Percentiles rank a stretch among this genome's conserved stretches.
Evolutionary conservation across 2,888 invertebrate species (phyloP).

Genomic region (Apeira syringaria): DNA sequence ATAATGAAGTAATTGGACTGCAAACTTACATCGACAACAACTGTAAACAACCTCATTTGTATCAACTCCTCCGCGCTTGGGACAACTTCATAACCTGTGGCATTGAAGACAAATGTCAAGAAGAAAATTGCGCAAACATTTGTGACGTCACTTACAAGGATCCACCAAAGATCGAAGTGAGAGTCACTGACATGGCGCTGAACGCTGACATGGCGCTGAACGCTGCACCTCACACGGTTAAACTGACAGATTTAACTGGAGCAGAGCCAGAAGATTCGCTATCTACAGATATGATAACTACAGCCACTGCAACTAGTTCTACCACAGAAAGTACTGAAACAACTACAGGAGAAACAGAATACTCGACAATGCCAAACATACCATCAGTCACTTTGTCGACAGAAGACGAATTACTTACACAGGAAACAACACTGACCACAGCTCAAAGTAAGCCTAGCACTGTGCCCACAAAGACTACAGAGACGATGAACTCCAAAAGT

Average conservation of each 20-base stretch:
- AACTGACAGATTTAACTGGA: neutral
- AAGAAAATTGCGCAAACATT: conserved; percentile 47
- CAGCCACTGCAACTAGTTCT: neutral
- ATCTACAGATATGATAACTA: neutral
- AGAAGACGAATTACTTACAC: neutral
- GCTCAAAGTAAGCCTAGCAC: conserved; percentile 1
- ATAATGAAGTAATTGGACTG: conserved; percentile 54
- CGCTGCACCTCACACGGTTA: neutral
- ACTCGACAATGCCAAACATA: neutral
- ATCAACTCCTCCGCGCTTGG: conserved; percentile 61
- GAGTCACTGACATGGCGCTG: neutral
- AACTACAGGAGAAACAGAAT: neutral
- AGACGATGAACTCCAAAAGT: neutral
- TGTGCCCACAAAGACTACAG: neutral
- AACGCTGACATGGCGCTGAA: neutral
- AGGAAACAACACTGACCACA: conserved; percentile 14
- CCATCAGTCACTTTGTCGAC: neutral
- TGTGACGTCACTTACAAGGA: conserved; percentile 63
- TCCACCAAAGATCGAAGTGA: neutral
- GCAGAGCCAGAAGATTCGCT: no score
- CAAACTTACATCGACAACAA: conserved; percentile 66
- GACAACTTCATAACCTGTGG: conserved; percentile 60
- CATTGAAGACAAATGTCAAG: conserved; percentile 53
- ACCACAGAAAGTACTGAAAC: neutral
- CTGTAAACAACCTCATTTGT: conserved; percentile 65